These are phyloP conservation scores for Allolobophora icterica DNA, from an alignment of 2,888 invertebrate species.

Conservation along the genomic window DNA sequence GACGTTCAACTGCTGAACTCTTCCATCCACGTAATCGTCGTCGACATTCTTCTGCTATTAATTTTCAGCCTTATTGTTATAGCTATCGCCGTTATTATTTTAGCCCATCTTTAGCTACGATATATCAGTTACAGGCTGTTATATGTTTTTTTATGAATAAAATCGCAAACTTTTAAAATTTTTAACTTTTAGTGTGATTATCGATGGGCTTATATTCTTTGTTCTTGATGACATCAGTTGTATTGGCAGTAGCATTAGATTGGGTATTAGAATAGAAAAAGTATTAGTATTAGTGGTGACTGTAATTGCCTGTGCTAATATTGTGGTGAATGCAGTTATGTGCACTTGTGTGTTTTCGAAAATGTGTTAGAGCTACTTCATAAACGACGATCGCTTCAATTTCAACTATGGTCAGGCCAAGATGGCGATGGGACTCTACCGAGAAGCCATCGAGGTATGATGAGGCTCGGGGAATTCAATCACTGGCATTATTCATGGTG, in stretches of 20 bases:
- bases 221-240: background rate
- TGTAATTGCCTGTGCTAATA: background rate
- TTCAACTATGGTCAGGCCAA: conserved; percentile 24
- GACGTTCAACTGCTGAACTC: no score
- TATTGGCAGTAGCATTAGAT: background rate
- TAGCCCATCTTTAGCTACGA: no score
- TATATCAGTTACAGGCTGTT: no score
- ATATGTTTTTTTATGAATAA: no score
- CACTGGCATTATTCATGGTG: background rate
- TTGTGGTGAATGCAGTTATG: background rate
- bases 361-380: background rate
- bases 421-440: conserved; percentile 27
- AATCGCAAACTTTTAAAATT: no score
- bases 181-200: no score
- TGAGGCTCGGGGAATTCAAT: background rate
- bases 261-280: background rate
- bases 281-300: background rate
- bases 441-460: background rate
- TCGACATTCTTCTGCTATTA: no score
- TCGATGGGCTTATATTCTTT: no score
- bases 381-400: conserved; percentile 24
- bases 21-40: no score
- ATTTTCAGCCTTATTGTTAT: no score
- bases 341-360: background rate
- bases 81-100: no score